Percentiles rank a stretch among this genome's conserved stretches.
Conservation (phyloP, 2,797 vertebrate genomes). For the Novumbra hubbsi region DNA sequence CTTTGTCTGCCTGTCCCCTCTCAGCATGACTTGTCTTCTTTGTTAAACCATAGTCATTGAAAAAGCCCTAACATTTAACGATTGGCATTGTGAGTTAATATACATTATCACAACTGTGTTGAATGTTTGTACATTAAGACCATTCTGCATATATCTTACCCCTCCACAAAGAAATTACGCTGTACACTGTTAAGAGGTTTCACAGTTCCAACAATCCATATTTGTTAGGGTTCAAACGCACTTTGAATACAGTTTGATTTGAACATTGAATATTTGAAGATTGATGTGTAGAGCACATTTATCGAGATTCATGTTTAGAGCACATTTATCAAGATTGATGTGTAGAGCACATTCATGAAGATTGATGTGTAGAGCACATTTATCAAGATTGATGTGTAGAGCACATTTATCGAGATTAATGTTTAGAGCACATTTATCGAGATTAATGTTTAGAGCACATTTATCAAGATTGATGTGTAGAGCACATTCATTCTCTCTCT, state of each 20-base stretch:
- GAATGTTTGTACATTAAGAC: not conserved
- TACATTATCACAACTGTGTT: not conserved
- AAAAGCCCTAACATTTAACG: not conserved
- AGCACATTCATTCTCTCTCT: not conserved
- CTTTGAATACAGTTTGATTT: not conserved
- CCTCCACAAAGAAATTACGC: too few relatives aligned
- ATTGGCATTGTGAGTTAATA: not conserved
- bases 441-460: too few relatives aligned
- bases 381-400: too few relatives aligned
- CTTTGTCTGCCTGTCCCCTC: not conserved
- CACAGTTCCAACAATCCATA: not conserved
- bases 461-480: too few relatives aligned
- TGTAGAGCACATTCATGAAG: too few relatives aligned
- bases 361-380: too few relatives aligned
- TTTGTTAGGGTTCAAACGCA: not conserved
- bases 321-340: too few relatives aligned
- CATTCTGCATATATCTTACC: not conserved
- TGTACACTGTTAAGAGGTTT: not conserved
- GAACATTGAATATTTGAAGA: too few relatives aligned
- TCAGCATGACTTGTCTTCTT: slow-evolving; percentile 3
- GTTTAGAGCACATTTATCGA: too few relatives aligned
- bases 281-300: too few relatives aligned
- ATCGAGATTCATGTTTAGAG: too few relatives aligned
- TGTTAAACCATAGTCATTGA: not conserved
- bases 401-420: too few relatives aligned